Conservation (phyloP, 2,113 vertebrate species). For the Heterotilapia buettikoferi region DNA sequence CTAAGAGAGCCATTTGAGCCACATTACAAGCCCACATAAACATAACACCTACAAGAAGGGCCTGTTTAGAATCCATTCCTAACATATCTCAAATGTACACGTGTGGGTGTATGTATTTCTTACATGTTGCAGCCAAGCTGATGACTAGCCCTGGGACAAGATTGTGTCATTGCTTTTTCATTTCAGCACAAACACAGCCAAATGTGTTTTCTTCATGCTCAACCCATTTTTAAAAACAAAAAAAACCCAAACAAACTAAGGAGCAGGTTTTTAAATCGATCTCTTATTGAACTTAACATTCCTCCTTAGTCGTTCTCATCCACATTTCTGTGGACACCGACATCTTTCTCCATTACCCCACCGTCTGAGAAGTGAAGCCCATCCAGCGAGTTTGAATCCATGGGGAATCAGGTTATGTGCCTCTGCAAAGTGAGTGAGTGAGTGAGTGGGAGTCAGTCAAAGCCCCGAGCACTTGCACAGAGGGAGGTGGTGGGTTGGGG, state of each 20-base stretch:
- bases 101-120: conserved; percentile 48
- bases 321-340: background rate
- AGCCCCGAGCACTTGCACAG: conserved; percentile 40
- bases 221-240: background rate
- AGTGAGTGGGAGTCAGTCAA: conserved; percentile 52
- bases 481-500: conserved; percentile 1
- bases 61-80: conserved; percentile 18
- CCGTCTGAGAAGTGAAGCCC: conserved; percentile 1
- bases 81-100: conserved; percentile 40
- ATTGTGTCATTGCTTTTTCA: conserved; percentile 16
- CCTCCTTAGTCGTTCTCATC: background rate
- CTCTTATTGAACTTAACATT: background rate
- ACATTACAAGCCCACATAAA: conserved; percentile 4
- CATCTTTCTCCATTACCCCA: conserved; percentile 15
- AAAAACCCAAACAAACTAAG: background rate
- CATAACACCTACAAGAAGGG: conserved; percentile 24
- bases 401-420: conserved; percentile 8
- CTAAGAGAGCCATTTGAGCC: conserved; percentile 1
- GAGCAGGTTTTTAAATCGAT: background rate
- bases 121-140: conserved; percentile 49
- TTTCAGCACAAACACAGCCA: conserved; percentile 12
- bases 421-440: background rate
- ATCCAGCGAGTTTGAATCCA: conserved; percentile 1
- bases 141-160: conserved; percentile 58
- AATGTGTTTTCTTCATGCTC: background rate